A percentile compares a stretch with the other conserved stretches of the same genome.
phyloP scores from a whole-genome alignment of 2,888 invertebrate species.

The Ditula angustiorana region DNA sequence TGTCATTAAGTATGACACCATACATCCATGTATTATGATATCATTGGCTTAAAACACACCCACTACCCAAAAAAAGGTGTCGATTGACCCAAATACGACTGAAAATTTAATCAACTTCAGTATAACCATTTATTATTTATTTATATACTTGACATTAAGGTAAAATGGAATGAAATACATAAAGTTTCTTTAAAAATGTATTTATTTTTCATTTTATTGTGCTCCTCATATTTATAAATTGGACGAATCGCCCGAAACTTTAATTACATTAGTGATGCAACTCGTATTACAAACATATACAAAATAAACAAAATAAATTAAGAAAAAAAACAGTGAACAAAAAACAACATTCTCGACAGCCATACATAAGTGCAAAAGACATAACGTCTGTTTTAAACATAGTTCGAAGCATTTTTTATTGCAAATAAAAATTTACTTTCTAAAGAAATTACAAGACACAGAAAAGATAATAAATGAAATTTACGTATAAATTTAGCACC shows the following conservation, averaged over 20 bases:
- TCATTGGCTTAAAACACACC: too few species aligned
- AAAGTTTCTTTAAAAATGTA: slow-evolving; percentile 75
- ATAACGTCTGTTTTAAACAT: slow-evolving; percentile 11
- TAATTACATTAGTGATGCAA: slow-evolving; percentile 72
- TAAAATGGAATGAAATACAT: slow-evolving; percentile 47
- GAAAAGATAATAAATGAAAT: not conserved
- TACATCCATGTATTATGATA: too few species aligned
- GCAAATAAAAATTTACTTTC: not conserved
- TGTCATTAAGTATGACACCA: too few species aligned
- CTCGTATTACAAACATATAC: slow-evolving; percentile 65
- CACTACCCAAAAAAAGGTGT: too few species aligned
- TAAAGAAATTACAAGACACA: not conserved
- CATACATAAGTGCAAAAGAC: slow-evolving; percentile 31
- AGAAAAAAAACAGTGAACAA: slow-evolving; percentile 57
- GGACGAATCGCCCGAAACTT: slow-evolving; percentile 68
- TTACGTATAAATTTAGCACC: slow-evolving; percentile 61
- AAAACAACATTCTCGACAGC: slow-evolving; percentile 46
- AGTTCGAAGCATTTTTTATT: slow-evolving; percentile 9
- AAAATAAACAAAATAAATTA: slow-evolving; percentile 66
- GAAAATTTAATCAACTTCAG: too few species aligned
- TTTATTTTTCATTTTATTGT: slow-evolving; percentile 84
- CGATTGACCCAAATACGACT: too few species aligned
- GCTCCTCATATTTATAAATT: slow-evolving; percentile 80
- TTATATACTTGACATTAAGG: too few species aligned
- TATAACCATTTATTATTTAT: too few species aligned